Conservation (phyloP, 2,888 invertebrate genomes). For the Sialis lutaria region DNA sequence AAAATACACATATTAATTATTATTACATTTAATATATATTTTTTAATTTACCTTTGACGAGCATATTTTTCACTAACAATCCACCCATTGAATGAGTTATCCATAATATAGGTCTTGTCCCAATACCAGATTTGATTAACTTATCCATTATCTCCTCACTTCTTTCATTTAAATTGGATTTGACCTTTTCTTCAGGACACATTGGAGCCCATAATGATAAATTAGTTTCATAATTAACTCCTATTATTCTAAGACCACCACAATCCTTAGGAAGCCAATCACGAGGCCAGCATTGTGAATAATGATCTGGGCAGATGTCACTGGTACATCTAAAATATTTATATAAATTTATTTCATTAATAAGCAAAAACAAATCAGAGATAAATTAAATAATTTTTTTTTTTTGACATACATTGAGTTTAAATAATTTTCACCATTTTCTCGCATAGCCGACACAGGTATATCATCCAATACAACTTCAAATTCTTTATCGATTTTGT, state of each 20-base stretch:
- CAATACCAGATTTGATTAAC: constrained; percentile 58
- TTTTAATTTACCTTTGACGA: constrained; percentile 37
- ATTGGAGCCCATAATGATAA: constrained; percentile 66
- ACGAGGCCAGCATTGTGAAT: constrained; percentile 81
- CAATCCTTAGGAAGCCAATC: constrained; percentile 83
- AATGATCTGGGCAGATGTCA: constrained; percentile 22
- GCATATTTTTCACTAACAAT: constrained; percentile 70
- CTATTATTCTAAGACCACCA: constrained; percentile 56
- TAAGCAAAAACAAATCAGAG: too few relatives aligned
- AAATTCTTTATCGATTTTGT: constrained; percentile 34
- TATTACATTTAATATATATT: too few relatives aligned
- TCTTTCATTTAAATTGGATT: constrained; percentile 42
- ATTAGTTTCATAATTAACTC: constrained; percentile 76
- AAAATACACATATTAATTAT: background rate
- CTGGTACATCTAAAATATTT: constrained; percentile 14
- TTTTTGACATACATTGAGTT: constrained; percentile 11
- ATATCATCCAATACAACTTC: constrained; percentile 49
- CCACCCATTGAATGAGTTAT: constrained; percentile 95
- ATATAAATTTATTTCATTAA: constrained; percentile 7
- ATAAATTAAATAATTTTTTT: background rate
- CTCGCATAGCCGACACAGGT: constrained; percentile 31
- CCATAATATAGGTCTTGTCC: constrained; percentile 73
- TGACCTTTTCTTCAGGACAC: constrained; percentile 38
- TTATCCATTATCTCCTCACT: constrained; percentile 48
- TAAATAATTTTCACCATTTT: constrained; percentile 27